Conservation (phyloP, 2,888 invertebrate species). For the Xestia xanthographa region DNA sequence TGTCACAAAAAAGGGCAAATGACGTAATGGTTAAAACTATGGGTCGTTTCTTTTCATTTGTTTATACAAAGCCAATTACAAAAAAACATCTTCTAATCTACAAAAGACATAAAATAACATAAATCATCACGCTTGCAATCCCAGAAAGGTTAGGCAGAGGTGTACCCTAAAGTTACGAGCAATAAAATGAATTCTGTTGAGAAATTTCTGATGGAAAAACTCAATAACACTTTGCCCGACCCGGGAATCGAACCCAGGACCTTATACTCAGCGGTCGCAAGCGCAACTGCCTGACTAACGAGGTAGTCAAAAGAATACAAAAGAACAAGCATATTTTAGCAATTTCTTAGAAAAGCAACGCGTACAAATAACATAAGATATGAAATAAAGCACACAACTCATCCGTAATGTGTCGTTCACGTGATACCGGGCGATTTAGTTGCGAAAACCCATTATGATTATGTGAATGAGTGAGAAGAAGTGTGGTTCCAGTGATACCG, state of each 20-base stretch:
- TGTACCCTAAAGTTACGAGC: no score
- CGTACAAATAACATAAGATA: constrained; percentile 36
- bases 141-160: no score
- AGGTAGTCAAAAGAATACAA: background rate
- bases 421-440: constrained; percentile 68
- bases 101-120: no score
- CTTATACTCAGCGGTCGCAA: background rate
- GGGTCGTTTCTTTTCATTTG: no score
- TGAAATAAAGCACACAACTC: constrained; percentile 60
- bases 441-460: constrained; percentile 68
- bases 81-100: no score
- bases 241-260: no score
- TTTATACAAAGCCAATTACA: no score
- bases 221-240: no score
- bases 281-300: background rate
- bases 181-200: no score
- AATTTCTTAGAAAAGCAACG: constrained; percentile 8
- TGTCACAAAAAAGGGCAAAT: background rate
- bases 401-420: constrained; percentile 67
- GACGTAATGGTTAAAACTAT: no score
- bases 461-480: constrained; percentile 60
- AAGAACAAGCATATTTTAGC: constrained; percentile 1
- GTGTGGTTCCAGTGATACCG: constrained; percentile 23
- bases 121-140: no score
- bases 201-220: background rate